Evolutionary conservation across 2,888 invertebrate genomes (phyloP).

Genomic region (Ochropleura leucogaster): DNA sequence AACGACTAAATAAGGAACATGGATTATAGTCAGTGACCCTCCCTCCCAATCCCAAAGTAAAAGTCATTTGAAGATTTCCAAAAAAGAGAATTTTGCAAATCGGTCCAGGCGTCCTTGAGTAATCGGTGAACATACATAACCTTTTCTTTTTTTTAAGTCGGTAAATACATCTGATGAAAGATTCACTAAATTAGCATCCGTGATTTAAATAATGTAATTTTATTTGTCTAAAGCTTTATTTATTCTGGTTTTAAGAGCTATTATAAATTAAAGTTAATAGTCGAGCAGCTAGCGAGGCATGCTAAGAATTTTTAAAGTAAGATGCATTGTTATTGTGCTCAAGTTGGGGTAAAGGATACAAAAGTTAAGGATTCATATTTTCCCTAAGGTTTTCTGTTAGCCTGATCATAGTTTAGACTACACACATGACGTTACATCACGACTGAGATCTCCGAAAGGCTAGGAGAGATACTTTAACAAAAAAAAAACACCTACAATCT

Average conservation of each 20-base stretch:
- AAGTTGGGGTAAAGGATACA: constrained; percentile 15
- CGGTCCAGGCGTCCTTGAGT: too few species aligned
- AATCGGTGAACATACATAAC: too few species aligned
- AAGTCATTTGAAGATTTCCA: too few species aligned
- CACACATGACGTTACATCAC: too few species aligned
- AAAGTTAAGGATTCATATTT: constrained; percentile 8
- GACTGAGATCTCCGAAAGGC: too few species aligned
- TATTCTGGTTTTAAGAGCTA: constrained; percentile 48
- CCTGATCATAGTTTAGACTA: background rate
- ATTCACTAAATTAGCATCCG: constrained; percentile 2
- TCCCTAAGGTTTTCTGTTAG: background rate
- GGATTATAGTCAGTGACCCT: too few species aligned
- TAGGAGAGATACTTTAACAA: too few species aligned
- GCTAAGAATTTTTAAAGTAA: constrained; percentile 53
- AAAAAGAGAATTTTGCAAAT: too few species aligned
- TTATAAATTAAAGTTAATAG: constrained; percentile 57
- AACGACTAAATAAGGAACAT: too few species aligned
- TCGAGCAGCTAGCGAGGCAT: constrained; percentile 32
- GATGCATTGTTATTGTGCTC: constrained; percentile 30
- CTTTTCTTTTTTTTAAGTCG: too few species aligned
- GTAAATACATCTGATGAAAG: constrained; percentile 7
- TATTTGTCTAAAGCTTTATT: constrained; percentile 45
- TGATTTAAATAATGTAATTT: constrained; percentile 57
- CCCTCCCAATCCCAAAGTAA: too few species aligned
- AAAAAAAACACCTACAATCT: too few species aligned